Evolutionary conservation across 2,888 invertebrate species (phyloP), one percentile per base, ranked within the genome.

Genomic region (Thymelicus acteon): DNA sequence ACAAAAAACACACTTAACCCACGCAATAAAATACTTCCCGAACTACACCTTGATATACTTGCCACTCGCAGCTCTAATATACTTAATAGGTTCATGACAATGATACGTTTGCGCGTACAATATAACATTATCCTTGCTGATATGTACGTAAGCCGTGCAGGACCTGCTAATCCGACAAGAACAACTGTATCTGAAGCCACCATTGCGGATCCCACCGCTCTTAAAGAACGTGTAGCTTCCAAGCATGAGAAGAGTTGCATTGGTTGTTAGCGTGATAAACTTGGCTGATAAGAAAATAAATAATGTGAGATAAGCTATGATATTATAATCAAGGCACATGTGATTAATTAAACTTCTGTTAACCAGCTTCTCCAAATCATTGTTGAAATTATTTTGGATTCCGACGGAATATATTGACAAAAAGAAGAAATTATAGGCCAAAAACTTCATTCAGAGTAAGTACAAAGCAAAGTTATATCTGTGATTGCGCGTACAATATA

Each of bases 111-210:
- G 61, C 0, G 73, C 72, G 65, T 75, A 80, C 0, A 82, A 48
- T 13, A 88, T 82, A 15, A 73, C 61, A 7, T 82, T 74, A 6
- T 74, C 67, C 0, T 73, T 75, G 0, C 80, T 77, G 24, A 88
- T 44, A 37, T 85, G 81, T 0, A 84, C 67, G 52, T 77, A 79
- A 0, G 88, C 86, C 19, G 77, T 68, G 12, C 68, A 68, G 4
- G 3, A 40, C 47, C 44, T 68, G 61, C 68, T 68, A 10, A 39
- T 40, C 7, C 68, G 68, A 12, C 52, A 61, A 10, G 67, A 68
- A 39, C 72, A 67, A 62, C 57, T 60, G 61, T 60, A 60, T 13
- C 67, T 64, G 52, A 37, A 60, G 40, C 60, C 67, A 39, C 61
- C 67, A 24, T 62, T 65, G 1, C 74, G 71, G 6, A 77, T 75